Evolutionary conservation across 2,113 vertebrate genomes (phyloP).

Genomic region (Aspidoscelis tigris): DNA sequence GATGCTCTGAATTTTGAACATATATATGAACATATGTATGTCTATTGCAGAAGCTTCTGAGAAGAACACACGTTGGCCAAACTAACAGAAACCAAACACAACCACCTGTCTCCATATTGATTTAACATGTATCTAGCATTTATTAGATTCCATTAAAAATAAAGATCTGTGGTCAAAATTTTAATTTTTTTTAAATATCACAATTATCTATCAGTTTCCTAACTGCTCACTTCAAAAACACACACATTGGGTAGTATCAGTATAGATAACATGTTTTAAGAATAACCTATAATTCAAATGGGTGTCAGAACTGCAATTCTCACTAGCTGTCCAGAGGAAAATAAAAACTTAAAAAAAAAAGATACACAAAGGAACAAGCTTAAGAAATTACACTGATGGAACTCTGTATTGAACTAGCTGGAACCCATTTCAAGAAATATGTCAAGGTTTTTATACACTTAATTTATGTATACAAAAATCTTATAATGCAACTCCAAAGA

Average conservation of each 20-base stretch:
- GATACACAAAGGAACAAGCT: constrained; percentile 63
- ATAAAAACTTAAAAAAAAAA: constrained; percentile 55
- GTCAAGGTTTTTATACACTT: constrained; percentile 48
- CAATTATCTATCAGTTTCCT: constrained; percentile 49
- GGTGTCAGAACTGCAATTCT: constrained; percentile 48
- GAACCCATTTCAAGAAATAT: constrained; percentile 70
- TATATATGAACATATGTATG: constrained; percentile 34
- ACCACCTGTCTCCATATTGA: constrained; percentile 59
- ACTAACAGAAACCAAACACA: constrained; percentile 38
- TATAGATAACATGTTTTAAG: constrained; percentile 47
- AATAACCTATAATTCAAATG: constrained; percentile 63
- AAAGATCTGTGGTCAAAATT: constrained; percentile 57
- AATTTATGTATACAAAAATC: constrained; percentile 57
- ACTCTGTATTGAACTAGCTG: constrained; percentile 62
- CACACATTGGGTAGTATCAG: constrained; percentile 49
- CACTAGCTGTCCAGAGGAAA: constrained; percentile 55
- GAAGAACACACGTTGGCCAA: background rate
- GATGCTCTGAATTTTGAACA: constrained; percentile 51
- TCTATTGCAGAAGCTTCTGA: background rate
- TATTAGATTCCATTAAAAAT: constrained; percentile 55
- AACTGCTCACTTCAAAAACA: constrained; percentile 51
- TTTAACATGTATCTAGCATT: constrained; percentile 41
- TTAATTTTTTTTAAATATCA: constrained; percentile 50
- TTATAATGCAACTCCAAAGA: constrained; percentile 50
- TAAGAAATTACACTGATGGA: constrained; percentile 63